phyloP scores from a whole-genome alignment of 2,797 vertebrate species.

The Sebastes matsubarae region DNA sequence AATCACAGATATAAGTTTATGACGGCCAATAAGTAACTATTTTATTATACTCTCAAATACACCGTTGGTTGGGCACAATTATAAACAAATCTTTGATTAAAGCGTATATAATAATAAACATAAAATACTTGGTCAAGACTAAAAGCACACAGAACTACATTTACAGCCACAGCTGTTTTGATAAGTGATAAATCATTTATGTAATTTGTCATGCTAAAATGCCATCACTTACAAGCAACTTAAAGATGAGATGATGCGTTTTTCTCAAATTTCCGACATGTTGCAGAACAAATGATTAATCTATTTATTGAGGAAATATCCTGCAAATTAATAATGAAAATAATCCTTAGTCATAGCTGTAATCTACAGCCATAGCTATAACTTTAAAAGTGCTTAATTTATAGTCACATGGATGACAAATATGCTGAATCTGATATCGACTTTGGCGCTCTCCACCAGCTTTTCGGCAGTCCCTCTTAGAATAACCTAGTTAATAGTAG shows the following conservation, averaged over 20 bases:
- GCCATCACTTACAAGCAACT: not conserved
- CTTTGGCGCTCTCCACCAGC: not conserved
- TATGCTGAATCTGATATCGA: not conserved
- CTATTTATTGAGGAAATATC: not conserved
- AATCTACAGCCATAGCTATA: not conserved
- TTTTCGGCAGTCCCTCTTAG: not conserved
- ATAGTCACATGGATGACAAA: not conserved
- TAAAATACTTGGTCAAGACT: not conserved
- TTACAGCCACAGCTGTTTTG: not conserved
- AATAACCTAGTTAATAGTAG: not conserved
- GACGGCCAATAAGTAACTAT: not conserved
- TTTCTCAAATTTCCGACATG: too few relatives aligned
- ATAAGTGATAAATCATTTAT: not conserved
- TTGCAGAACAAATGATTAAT: too few relatives aligned
- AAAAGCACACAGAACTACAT: not conserved
- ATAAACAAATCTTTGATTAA: not conserved
- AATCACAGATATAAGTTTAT: not conserved
- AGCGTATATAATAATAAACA: not conserved
- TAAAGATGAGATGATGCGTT: too few relatives aligned
- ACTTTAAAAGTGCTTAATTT: not conserved
- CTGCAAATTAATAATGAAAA: not conserved
- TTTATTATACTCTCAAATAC: not conserved
- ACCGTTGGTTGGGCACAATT: not conserved
- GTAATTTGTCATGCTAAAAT: not conserved
- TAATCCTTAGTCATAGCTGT: not conserved